Conservation (phyloP, 1,140 invertebrate genomes). For the Megathymus violae region DNA sequence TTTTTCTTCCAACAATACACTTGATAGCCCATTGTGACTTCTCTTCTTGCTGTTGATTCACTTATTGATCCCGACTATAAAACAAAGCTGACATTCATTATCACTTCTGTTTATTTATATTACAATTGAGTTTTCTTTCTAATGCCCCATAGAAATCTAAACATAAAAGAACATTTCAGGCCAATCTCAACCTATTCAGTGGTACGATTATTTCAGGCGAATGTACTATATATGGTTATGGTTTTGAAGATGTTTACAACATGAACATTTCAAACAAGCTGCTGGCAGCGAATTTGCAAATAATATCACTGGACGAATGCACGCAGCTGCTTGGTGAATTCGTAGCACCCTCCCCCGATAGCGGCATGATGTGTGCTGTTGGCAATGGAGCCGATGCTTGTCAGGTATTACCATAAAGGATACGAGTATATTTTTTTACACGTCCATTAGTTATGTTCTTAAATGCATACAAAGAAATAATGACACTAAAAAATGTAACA, state of each 20-base stretch:
- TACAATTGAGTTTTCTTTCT: too few species aligned
- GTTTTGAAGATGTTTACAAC: slow-evolving; percentile 51
- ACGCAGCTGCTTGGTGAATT: slow-evolving; percentile 53
- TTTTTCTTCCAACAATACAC: too few species aligned
- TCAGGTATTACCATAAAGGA: slow-evolving; percentile 53
- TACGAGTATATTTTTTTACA: too few species aligned
- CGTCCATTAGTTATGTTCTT: too few species aligned
- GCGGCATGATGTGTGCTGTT: slow-evolving; percentile 74
- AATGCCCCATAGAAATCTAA: too few species aligned
- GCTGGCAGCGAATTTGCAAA: slow-evolving; percentile 52
- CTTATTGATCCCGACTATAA: too few species aligned
- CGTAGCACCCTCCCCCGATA: slow-evolving; percentile 60
- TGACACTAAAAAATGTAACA: too few species aligned
- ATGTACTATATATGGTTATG: slow-evolving; percentile 74
- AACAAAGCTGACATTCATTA: too few species aligned
- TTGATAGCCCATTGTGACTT: too few species aligned
- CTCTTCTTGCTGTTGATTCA: too few species aligned
- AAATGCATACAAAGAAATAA: too few species aligned
- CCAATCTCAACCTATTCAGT: not conserved
- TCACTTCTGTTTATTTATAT: too few species aligned
- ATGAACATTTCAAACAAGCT: slow-evolving; percentile 53
- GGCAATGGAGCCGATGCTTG: slow-evolving; percentile 71
- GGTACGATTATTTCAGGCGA: slow-evolving; percentile 60
- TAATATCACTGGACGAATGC: slow-evolving; percentile 72
- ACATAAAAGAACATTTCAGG: not conserved